Evolutionary conservation across 2,888 invertebrate species (phyloP), one percentile per base, ranked within the genome.

Genomic region (Ormyrus labotus): DNA sequence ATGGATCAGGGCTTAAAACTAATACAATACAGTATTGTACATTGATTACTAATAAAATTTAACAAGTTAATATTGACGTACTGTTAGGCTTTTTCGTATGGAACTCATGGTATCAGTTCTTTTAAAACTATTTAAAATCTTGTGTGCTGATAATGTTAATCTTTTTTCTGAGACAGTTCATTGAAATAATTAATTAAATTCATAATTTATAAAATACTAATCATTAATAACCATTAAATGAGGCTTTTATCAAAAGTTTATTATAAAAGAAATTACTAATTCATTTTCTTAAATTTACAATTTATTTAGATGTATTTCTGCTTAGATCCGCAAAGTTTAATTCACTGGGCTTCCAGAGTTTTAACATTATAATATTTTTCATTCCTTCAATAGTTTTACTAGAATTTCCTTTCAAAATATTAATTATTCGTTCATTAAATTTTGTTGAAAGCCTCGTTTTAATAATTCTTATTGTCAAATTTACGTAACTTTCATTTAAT

Each of bases 1-100:
- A 86, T 87, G 87, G 86, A 85, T 85, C 84, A 85, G 85, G 84
- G 86, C 85, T 86, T 85, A 78, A 71, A 84, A 85, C 85, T 88
- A 86, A 87, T 86, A 85, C 84, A 84, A 84, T 82, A 84, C 84
- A 84, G 83, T 85, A 84, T 77, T 85, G 86, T 87, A 87, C 85
- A 87, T 85, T 85, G 85, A 84, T 86, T 85, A 85, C 85, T 87
- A 87, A 86, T 86, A 85, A 86, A 83, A 83, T 80, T 85, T 83
- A 83, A 85, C 84, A 86, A 84, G 85, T 84, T 85, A 85, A 78
- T 80, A 77, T 81, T 63, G 63, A 81, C 65, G 75, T 58, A 50
- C 51, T 8, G 72, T 50, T 50, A 78, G 73, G 70, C 76, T 51
- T 50, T 63, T 58, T 48, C 70, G 78, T 65, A 61, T 13, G 69